A percentile compares a stretch with the other conserved stretches of the same genome.
These are phyloP conservation scores for Rhamnusium bicolor DNA, from an alignment of 2,888 invertebrate genomes.

Conservation along the genomic window DNA sequence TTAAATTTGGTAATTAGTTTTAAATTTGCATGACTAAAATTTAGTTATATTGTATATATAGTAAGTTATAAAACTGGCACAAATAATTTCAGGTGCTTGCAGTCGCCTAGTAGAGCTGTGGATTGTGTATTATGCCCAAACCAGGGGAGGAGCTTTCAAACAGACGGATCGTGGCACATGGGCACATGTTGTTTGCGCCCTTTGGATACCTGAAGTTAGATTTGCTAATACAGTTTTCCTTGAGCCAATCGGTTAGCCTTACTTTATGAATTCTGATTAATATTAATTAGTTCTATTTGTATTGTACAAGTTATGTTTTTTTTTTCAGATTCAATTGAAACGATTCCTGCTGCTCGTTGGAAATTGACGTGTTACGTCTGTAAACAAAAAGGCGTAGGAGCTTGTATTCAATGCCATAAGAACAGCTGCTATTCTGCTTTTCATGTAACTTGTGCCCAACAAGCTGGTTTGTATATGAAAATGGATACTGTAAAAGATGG, in stretches of 20 bases:
- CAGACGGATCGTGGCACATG: constrained; percentile 96
- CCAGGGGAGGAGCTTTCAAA: constrained; percentile 98
- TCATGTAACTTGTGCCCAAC: constrained; percentile 99
- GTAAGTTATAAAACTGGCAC: constrained; percentile 47
- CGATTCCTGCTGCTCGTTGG: constrained; percentile 96
- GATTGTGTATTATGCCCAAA: constrained; percentile 99
- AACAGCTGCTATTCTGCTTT: constrained; percentile 97
- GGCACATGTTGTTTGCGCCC: constrained; percentile 99
- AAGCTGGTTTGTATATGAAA: constrained; percentile 95
- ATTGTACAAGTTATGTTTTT: too few species aligned
- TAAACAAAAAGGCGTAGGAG: constrained; percentile 92
- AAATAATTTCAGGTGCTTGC: constrained; percentile 81
- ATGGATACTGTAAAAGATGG: constrained; percentile 89
- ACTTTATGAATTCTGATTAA: constrained; percentile 7
- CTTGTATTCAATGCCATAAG: constrained; percentile 98
- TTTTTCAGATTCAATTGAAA: constrained; percentile 89
- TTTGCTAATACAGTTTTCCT: constrained; percentile 98
- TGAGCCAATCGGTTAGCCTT: constrained; percentile 87
- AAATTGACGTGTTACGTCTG: constrained; percentile 98
- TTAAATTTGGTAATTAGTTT: too few species aligned
- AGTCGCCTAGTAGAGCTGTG: constrained; percentile 96
- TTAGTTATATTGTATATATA: too few species aligned
- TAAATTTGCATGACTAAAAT: too few species aligned
- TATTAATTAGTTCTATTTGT: background rate
- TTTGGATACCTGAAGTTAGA: constrained; percentile 99